Evolutionary conservation across 2,797 vertebrate genomes (phyloP).

Genomic region (Neopelma chrysocephalum): DNA sequence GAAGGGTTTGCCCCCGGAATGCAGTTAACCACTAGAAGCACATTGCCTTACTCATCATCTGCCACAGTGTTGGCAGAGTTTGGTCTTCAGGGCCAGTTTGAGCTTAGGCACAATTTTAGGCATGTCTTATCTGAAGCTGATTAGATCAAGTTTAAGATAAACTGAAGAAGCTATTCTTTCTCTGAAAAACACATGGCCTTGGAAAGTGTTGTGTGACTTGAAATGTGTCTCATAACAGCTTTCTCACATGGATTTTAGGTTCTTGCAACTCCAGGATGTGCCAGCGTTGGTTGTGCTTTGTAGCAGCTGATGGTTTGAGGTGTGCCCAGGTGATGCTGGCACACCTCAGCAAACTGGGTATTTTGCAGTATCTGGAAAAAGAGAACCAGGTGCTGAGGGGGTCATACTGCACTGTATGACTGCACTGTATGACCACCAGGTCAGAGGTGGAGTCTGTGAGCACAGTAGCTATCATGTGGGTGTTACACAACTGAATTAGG

Average conservation of each 20-base stretch:
- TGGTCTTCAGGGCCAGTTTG: background rate
- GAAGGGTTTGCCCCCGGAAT: background rate
- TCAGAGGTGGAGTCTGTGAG: background rate
- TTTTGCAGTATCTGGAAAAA: background rate
- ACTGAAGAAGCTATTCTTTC: background rate
- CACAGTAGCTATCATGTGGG: accelerated
- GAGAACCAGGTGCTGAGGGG: background rate
- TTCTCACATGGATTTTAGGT: background rate
- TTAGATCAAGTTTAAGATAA: background rate
- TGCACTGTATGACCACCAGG: background rate
- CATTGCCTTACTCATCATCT: background rate
- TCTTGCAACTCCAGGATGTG: background rate
- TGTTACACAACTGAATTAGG: background rate
- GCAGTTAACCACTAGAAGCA: background rate
- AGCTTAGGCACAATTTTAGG: background rate
- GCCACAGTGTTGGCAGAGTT: background rate
- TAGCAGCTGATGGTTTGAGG: background rate
- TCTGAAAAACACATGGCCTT: background rate
- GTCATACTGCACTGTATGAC: accelerated
- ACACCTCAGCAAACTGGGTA: accelerated
- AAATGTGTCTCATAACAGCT: accelerated
- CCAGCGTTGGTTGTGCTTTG: background rate
- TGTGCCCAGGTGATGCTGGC: background rate
- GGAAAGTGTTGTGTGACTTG: background rate
- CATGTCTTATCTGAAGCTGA: background rate